Evolutionary conservation across 2,113 vertebrate species (phyloP).

Genomic region (Recurvirostra avosetta): DNA sequence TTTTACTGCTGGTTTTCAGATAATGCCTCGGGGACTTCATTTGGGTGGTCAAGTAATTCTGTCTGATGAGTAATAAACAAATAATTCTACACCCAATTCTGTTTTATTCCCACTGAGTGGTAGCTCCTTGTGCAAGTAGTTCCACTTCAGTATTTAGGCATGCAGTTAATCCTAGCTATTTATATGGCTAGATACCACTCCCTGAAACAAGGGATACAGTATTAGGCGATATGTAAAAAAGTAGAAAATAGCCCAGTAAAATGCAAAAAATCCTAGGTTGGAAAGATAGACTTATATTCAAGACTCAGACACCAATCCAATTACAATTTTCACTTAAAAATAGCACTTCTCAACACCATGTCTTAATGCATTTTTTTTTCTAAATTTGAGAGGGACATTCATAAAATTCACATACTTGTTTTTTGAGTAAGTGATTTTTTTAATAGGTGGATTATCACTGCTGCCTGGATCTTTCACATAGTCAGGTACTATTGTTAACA

Average conservation of each 20-base stretch:
- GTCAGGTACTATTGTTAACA: background rate
- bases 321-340: background rate
- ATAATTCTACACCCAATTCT: constrained; percentile 52
- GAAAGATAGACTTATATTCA: background rate
- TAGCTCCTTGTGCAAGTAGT: constrained; percentile 27
- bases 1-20: background rate
- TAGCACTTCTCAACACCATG: background rate
- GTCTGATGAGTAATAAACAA: constrained; percentile 55
- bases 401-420: background rate
- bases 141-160: constrained; percentile 25
- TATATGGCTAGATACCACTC: constrained; percentile 2
- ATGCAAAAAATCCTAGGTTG: background rate
- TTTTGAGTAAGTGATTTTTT: background rate
- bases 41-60: constrained; percentile 58
- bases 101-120: constrained; percentile 14
- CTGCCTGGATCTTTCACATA: background rate
- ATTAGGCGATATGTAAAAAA: background rate
- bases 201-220: background rate
- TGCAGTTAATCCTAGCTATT: constrained; percentile 45
- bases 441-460: background rate
- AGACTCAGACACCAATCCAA: background rate
- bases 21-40: constrained; percentile 14
- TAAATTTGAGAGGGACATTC: background rate
- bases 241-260: background rate
- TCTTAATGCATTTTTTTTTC: background rate